Conservation (phyloP, 2,113 vertebrate species). For the Charadrius vociferus region DNA sequence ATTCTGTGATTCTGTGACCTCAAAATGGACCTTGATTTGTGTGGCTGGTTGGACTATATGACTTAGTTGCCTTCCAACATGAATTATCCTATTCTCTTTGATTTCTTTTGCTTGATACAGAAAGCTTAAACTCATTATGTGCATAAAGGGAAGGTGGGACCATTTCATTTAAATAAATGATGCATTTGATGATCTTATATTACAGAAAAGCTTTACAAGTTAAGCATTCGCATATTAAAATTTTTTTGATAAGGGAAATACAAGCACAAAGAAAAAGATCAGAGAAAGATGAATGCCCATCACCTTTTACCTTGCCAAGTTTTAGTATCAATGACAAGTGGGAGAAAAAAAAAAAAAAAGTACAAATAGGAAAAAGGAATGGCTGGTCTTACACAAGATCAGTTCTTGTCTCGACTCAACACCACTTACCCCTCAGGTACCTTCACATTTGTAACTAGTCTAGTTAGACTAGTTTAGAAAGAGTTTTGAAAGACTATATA, state of each 20-base stretch:
- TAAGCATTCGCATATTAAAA: neutral
- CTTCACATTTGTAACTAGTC: neutral
- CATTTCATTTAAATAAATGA: neutral
- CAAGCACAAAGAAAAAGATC: neutral
- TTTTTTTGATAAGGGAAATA: neutral
- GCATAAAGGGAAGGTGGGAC: neutral
- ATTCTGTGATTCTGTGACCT: too few species aligned
- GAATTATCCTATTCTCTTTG: neutral
- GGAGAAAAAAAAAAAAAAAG: accelerated
- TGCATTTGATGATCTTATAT: neutral
- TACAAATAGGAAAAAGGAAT: neutral
- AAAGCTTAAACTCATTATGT: neutral
- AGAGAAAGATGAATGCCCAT: neutral
- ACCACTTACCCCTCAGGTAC: neutral
- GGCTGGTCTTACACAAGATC: neutral
- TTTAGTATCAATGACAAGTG: neutral
- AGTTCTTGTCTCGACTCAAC: neutral
- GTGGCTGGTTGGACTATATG: neutral
- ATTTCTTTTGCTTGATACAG: neutral
- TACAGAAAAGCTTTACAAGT: neutral
- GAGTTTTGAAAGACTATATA: neutral
- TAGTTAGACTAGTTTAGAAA: neutral
- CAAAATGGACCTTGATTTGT: neutral
- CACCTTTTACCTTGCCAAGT: neutral
- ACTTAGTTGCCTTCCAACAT: neutral